phyloP scores from a whole-genome alignment of 2,888 invertebrate species.

The Scaptomyza cyrtandrae region DNA sequence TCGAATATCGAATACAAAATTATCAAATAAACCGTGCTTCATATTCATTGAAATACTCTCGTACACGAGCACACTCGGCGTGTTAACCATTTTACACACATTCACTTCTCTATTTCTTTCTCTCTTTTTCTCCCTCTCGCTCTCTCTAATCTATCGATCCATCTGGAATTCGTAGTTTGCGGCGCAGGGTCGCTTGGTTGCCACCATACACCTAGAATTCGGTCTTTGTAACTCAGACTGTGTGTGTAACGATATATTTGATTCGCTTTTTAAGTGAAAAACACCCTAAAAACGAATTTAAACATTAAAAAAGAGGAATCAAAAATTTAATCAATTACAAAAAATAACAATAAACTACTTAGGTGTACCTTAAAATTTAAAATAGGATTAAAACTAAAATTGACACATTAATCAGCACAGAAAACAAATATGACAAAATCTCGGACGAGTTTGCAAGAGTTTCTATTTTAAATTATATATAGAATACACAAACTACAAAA shows the following conservation, averaged over 20 bases:
- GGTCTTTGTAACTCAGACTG: conserved; percentile 84
- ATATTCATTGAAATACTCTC: conserved; percentile 38
- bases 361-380: conserved; percentile 71
- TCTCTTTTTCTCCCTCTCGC: conserved; percentile 65
- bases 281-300: conserved; percentile 25
- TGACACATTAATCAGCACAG: conserved; percentile 30
- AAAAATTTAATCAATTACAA: conserved; percentile 32
- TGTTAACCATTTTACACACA: conserved; percentile 64
- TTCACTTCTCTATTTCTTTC: conserved; percentile 61
- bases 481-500: conserved; percentile 20
- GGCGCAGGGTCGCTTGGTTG: conserved; percentile 83
- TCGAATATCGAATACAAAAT: conserved; percentile 27
- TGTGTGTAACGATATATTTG: conserved; percentile 83
- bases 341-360: conserved; percentile 39
- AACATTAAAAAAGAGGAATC: conserved; percentile 6
- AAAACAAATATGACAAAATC: conserved; percentile 40
- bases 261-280: conserved; percentile 82
- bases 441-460: conserved; percentile 77
- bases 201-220: conserved; percentile 84
- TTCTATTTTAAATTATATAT: conserved; percentile 76
- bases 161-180: conserved; percentile 78
- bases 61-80: conserved; percentile 23
- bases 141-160: conserved; percentile 38
- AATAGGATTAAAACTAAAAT: conserved; percentile 39
- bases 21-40: conserved; percentile 40